A percentile compares a stretch with the other conserved stretches of the same genome.
phyloP scores from a whole-genome alignment of 2,797 vertebrate species.

The Aplochiton taeniatus region DNA sequence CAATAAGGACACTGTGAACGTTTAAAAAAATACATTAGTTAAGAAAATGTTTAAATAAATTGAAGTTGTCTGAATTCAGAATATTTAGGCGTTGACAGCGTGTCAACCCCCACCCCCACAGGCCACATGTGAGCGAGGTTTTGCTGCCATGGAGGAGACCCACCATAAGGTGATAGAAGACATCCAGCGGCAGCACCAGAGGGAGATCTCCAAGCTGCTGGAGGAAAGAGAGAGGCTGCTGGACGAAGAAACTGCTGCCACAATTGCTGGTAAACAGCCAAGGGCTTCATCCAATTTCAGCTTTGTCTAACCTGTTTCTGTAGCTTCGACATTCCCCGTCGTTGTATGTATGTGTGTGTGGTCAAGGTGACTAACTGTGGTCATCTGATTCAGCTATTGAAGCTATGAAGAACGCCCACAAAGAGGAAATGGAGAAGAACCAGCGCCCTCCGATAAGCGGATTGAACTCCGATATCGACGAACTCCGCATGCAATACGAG shows the following conservation, averaged over 20 bases:
- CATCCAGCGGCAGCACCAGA: constrained; percentile 93
- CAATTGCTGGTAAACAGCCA: constrained; percentile 86
- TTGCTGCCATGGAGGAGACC: constrained; percentile 96
- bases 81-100: neutral
- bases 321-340: neutral
- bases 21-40: too few relatives aligned
- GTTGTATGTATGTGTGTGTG: neutral
- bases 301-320: too few relatives aligned
- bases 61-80: too few relatives aligned
- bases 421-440: constrained; percentile 93
- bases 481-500: constrained; percentile 90
- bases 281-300: neutral
- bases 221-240: constrained; percentile 93
- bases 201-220: constrained; percentile 92
- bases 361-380: neutral
- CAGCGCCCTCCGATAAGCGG: constrained; percentile 93
- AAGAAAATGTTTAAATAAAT: too few relatives aligned
- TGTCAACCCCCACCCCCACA: constrained; percentile 47
- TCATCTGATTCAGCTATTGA: constrained; percentile 83
- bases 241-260: constrained; percentile 95
- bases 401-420: constrained; percentile 98
- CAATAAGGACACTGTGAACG: too few relatives aligned
- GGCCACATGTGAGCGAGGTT: constrained; percentile 97
- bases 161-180: constrained; percentile 96
- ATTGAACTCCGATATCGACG: constrained; percentile 89